Evolutionary conservation across 2,797 vertebrate genomes (phyloP), one percentile per base, ranked within the genome.

Genomic region (Sylvia borin): DNA sequence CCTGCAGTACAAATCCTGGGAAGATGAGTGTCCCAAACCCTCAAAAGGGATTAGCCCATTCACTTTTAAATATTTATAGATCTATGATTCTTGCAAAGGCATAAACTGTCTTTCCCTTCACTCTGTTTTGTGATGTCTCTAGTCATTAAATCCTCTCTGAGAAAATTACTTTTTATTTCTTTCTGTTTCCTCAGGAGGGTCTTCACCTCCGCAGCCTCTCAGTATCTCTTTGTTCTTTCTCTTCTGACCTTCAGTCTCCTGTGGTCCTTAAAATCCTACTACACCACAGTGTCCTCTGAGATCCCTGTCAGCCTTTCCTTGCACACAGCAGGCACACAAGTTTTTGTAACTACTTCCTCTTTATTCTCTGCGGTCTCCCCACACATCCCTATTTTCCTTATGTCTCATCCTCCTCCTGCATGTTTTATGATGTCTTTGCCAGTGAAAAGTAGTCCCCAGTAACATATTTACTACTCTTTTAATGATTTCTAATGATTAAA

Each of bases 341-440:
- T 68, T 83, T 92, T 88, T 85, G 21, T 57, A 83, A 68, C 92
- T 80, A 58, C 73, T 95, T 92, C 68, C 57, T 82, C 65, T 92
- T 91, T 68, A 88, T 64, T 85, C 55, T 96, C 75, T 82, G 64
- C 1, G 16, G 73, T 81, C 24, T 93, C 70, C 82, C 47, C 54
- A 53, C 18, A 38, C 40, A 88, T 68, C 51, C 73, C 47, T 75
- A 9, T 93, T 95, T 94, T 92, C 47, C 38, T 81, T 72, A 50
- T 34, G 31, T 88, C 43, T 91, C 54, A 21, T 88, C 42, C 61
- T 88, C 65, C 75, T 93, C 53, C 34, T 73, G 24, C 74, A 50
- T 18, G 18, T 54, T 90, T 80, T 78, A 51, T 75, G 71, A 73
- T 81, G 55, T 90, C 66, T 81, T 88, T 86, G 55, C 38, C 77